These are phyloP conservation scores for Pteria penguin DNA, from an alignment of 2,888 invertebrate genomes.

Conservation along the genomic window DNA sequence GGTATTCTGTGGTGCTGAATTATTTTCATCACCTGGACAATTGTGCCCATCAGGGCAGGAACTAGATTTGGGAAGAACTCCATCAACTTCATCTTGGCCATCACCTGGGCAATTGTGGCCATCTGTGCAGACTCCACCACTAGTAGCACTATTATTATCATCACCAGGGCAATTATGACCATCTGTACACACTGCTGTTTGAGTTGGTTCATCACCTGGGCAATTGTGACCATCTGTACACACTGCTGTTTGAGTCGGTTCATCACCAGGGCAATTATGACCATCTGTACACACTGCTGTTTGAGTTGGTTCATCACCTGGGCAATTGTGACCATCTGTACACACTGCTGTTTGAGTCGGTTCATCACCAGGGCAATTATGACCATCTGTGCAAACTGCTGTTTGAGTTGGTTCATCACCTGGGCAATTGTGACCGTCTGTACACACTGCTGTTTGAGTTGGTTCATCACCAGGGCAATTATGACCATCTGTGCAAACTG, in stretches of 20 bases:
- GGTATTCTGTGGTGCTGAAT: constrained; percentile 27
- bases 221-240: constrained; percentile 49
- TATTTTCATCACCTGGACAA: constrained; percentile 39
- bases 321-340: constrained; percentile 38
- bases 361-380: constrained; percentile 46
- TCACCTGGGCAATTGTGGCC: constrained; percentile 52
- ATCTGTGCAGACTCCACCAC: constrained; percentile 45
- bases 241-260: background rate
- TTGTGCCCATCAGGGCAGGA: constrained; percentile 44
- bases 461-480: constrained; percentile 45
- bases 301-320: constrained; percentile 8
- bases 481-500: constrained; percentile 37
- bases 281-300: constrained; percentile 45
- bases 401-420: constrained; percentile 32
- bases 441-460: constrained; percentile 36
- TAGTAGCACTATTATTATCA: constrained; percentile 29
- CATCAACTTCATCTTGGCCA: constrained; percentile 32
- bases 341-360: constrained; percentile 30
- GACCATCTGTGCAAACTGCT: constrained; percentile 41
- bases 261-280: constrained; percentile 38
- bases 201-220: constrained; percentile 37
- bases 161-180: constrained; percentile 44
- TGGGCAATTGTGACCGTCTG: constrained; percentile 47
- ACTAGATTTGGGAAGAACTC: constrained; percentile 30
- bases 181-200: constrained; percentile 37